phyloP scores from a whole-genome alignment of 2,888 invertebrate genomes.

The Allophyes oxyacanthae region DNA sequence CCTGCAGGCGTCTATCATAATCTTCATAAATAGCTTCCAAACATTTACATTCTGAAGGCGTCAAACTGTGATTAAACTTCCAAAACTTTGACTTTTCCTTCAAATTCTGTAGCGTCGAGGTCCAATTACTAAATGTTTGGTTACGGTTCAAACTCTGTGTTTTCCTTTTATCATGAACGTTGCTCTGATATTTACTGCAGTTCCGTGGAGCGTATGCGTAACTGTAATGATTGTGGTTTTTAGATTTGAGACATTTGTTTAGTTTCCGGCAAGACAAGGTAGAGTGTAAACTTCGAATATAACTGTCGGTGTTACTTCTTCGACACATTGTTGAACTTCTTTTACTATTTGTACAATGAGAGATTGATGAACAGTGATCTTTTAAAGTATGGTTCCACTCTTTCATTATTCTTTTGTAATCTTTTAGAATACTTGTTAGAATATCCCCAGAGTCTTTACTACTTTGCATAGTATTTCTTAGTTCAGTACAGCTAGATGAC shows the following conservation, averaged over 20 bases:
- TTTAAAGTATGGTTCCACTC: constrained; percentile 85
- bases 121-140: constrained; percentile 72
- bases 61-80: constrained; percentile 69
- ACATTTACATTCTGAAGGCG: constrained; percentile 78
- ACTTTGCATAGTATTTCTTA: constrained; percentile 77
- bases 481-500: constrained; percentile 82
- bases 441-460: constrained; percentile 70
- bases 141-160: constrained; percentile 74
- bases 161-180: constrained; percentile 63
- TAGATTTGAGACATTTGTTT: constrained; percentile 69
- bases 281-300: constrained; percentile 78
- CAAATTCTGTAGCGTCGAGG: constrained; percentile 74
- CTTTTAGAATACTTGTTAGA: constrained; percentile 75
- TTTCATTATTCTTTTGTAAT: constrained; percentile 85
- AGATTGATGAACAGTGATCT: constrained; percentile 76
- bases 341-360: constrained; percentile 65
- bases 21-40: constrained; percentile 83
- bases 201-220: constrained; percentile 69
- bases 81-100: constrained; percentile 77
- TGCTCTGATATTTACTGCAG: constrained; percentile 60
- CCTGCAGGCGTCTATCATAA: constrained; percentile 82
- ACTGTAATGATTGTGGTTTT: constrained; percentile 70
- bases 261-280: constrained; percentile 76
- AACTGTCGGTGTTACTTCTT: constrained; percentile 75
- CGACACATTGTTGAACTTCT: constrained; percentile 67